Percentiles rank a stretch among this genome's conserved stretches.
Conservation (phyloP, 23 tunicate species). For the Halocynthia roretzi region DNA sequence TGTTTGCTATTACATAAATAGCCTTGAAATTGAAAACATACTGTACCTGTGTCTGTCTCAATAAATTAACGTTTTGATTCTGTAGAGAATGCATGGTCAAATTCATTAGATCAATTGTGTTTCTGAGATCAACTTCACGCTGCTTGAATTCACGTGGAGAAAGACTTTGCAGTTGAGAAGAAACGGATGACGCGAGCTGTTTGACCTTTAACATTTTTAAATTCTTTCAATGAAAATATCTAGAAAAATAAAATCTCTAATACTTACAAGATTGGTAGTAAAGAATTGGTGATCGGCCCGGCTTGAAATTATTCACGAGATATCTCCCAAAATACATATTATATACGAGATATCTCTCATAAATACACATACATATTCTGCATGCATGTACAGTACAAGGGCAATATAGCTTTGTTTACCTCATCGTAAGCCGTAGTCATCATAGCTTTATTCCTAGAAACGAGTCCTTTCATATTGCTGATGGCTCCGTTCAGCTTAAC, state of each 20-base stretch:
- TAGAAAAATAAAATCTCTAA: too few relatives aligned
- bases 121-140: neutral
- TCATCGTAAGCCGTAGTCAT: neutral
- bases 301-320: too few relatives aligned
- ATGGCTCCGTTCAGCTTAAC: neutral
- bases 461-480: conserved; percentile 2
- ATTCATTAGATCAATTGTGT: conserved; percentile 1
- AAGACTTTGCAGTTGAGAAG: neutral
- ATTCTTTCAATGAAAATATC: too few relatives aligned
- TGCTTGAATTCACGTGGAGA: neutral
- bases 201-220: too few relatives aligned
- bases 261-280: too few relatives aligned
- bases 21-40: neutral
- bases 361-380: too few relatives aligned
- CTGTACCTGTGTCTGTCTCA: conserved; percentile 1
- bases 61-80: neutral
- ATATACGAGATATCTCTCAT: too few relatives aligned
- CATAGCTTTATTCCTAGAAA: neutral
- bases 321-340: too few relatives aligned
- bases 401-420: neutral
- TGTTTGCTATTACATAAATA: too few relatives aligned
- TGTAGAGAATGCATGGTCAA: neutral
- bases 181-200: neutral
- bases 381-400: too few relatives aligned
- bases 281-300: too few relatives aligned